A percentile compares a stretch with the other conserved stretches of the same genome.
Evolutionary conservation across 2,113 vertebrate genomes (phyloP).

Genomic region (Acrocephalus kingi): DNA sequence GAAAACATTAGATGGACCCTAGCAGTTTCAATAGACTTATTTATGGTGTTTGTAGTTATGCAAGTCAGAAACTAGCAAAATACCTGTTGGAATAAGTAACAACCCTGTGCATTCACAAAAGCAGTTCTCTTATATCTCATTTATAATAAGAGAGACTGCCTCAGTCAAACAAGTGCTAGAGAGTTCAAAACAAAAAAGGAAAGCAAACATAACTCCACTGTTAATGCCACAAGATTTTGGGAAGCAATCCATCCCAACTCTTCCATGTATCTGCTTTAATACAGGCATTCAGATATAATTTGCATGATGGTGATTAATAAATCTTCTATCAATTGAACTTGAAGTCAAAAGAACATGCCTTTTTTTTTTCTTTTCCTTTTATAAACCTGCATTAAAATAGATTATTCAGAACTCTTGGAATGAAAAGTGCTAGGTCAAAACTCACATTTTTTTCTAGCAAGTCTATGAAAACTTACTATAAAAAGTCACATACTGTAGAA

Average conservation of each 20-base stretch:
- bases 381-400: slow-evolving; percentile 21
- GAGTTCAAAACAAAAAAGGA: background rate
- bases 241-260: background rate
- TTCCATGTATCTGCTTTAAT: background rate
- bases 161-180: background rate
- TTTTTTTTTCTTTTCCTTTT: background rate
- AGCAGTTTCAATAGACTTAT: slow-evolving; percentile 9
- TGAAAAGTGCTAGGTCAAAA: slow-evolving; percentile 37
- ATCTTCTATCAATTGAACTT: slow-evolving; percentile 14
- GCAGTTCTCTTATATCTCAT: background rate
- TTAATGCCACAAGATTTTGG: background rate
- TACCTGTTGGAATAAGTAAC: slow-evolving; percentile 5
- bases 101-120: background rate
- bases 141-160: background rate
- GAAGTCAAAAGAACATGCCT: slow-evolving; percentile 14
- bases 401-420: slow-evolving; percentile 23
- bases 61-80: slow-evolving; percentile 6
- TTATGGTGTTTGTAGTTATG: background rate
- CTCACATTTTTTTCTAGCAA: slow-evolving; percentile 37
- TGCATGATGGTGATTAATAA: slow-evolving; percentile 3
- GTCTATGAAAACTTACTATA: slow-evolving; percentile 19
- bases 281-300: background rate
- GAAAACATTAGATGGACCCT: background rate
- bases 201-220: background rate
- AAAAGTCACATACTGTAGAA: slow-evolving; percentile 7